Evolutionary conservation across 2,888 invertebrate genomes (phyloP).

Genomic region (Epiblema foenella): DNA sequence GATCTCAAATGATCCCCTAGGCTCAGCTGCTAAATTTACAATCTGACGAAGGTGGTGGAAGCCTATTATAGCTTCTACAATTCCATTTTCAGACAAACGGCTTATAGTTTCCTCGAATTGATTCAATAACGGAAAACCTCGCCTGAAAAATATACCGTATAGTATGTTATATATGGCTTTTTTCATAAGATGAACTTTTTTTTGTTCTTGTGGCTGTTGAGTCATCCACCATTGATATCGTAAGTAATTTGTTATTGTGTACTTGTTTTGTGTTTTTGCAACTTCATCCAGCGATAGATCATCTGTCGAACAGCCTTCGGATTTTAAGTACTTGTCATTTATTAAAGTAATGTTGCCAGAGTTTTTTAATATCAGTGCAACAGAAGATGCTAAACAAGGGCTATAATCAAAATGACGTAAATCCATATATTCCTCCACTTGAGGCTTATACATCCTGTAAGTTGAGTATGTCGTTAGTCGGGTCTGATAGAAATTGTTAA

Average conservation of each 20-base stretch:
- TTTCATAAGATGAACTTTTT: conserved; percentile 13
- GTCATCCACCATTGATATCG: conserved; percentile 39
- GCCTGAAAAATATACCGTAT: conserved; percentile 31
- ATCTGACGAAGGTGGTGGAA: conserved; percentile 21
- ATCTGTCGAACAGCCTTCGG: conserved; percentile 27
- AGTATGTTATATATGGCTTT: conserved; percentile 20
- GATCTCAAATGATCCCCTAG: conserved; percentile 1
- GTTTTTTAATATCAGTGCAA: conserved; percentile 15
- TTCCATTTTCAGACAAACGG: conserved; percentile 20
- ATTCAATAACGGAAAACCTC: conserved; percentile 33
- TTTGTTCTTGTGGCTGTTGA: not conserved
- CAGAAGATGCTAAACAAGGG: conserved; percentile 36
- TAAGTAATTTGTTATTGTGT: conserved; percentile 32
- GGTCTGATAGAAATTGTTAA: conserved; percentile 38
- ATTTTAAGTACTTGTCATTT: conserved; percentile 25
- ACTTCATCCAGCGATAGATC: conserved; percentile 32
- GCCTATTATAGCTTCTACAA: conserved; percentile 25
- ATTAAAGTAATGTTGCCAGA: conserved; percentile 15
- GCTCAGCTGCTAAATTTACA: not conserved
- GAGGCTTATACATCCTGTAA: conserved; percentile 26
- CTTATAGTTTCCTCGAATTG: conserved; percentile 7
- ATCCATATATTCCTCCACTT: conserved; percentile 16
- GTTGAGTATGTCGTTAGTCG: conserved; percentile 39
- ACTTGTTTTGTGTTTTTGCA: conserved; percentile 20
- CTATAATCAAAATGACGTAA: conserved; percentile 30